Evolutionary conservation across 2,797 vertebrate species (phyloP).

Genomic region (Australoheros facetus): DNA sequence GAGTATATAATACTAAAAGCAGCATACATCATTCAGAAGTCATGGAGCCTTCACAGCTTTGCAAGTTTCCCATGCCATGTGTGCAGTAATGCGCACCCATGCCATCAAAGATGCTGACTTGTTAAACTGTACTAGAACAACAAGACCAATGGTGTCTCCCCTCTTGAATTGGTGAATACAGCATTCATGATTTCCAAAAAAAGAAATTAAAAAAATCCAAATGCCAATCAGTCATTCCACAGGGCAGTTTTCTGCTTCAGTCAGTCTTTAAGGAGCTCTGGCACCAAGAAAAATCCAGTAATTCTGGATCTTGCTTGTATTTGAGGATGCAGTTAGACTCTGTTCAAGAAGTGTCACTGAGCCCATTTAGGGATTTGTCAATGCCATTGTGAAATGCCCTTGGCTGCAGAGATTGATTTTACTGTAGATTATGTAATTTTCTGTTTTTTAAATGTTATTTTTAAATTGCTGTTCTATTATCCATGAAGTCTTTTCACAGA

Average conservation of each 20-base stretch:
- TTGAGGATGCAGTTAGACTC: constrained; percentile 4
- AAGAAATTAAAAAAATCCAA: background rate
- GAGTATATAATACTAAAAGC: background rate
- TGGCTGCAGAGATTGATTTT: background rate
- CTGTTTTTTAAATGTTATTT: background rate
- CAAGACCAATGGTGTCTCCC: background rate
- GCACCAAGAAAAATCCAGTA: background rate
- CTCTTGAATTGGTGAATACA: background rate
- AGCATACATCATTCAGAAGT: background rate
- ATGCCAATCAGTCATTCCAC: background rate
- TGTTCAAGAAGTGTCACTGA: background rate
- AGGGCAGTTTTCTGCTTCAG: background rate
- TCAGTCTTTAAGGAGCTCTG: background rate
- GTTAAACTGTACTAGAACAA: background rate
- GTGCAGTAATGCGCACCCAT: background rate
- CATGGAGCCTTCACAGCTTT: background rate
- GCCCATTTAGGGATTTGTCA: background rate
- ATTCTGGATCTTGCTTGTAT: background rate
- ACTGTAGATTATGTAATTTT: background rate
- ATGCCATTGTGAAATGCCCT: background rate
- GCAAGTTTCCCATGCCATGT: background rate
- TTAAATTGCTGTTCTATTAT: background rate
- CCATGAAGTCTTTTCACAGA: background rate
- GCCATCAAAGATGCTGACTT: background rate
- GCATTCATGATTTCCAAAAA: background rate